phyloP scores from a whole-genome alignment of 2,888 invertebrate species.

The Nemotelus pantherinus region DNA sequence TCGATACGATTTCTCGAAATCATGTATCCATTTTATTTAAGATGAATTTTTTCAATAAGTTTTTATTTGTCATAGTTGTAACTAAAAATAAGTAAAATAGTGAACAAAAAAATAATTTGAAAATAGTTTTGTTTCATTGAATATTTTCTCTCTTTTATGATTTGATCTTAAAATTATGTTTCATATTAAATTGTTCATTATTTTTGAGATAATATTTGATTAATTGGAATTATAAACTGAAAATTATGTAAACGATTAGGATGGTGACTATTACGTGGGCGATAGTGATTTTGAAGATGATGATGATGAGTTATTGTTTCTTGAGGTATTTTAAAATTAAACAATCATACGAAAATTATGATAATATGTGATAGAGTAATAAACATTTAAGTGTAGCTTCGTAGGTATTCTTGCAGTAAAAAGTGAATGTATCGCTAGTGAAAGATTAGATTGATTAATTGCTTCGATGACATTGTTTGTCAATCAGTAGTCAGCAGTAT shows the following conservation, averaged over 20 bases:
- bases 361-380: neutral
- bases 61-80: slow-evolving; percentile 49
- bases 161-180: neutral
- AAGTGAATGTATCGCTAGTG: slow-evolving; percentile 3
- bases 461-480: neutral
- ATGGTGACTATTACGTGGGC: slow-evolving; percentile 39
- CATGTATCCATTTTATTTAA: slow-evolving; percentile 13
- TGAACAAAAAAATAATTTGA: neutral
- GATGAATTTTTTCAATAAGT: neutral
- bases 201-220: too few relatives aligned
- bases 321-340: slow-evolving; percentile 29
- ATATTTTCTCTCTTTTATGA: slow-evolving; percentile 1
- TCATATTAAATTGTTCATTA: too few relatives aligned
- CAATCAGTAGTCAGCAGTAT: too few relatives aligned
- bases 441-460: neutral
- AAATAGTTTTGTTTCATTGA: slow-evolving; percentile 7
- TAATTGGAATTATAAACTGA: too few relatives aligned
- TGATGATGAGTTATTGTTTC: slow-evolving; percentile 32
- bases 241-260: slow-evolving; percentile 13
- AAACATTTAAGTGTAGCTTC: neutral
- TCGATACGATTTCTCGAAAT: neutral
- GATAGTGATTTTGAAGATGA: slow-evolving; percentile 45
- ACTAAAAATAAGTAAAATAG: neutral
- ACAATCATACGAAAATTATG: neutral
- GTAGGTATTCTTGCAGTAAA: neutral